phyloP scores from a whole-genome alignment of 2,113 vertebrate genomes.

The Ceyx margarethae region DNA sequence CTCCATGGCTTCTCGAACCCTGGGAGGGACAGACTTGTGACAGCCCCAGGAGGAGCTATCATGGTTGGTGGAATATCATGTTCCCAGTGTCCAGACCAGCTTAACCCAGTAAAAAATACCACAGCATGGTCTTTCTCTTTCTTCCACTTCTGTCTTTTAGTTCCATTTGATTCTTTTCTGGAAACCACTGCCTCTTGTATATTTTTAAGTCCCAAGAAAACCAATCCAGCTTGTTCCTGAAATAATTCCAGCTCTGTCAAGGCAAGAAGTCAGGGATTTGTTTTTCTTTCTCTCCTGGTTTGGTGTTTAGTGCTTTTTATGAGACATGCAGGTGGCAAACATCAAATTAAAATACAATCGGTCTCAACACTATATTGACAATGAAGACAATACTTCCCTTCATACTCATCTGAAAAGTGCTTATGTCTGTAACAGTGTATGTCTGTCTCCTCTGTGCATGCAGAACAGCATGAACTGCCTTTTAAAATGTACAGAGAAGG shows the following conservation, averaged over 20 bases:
- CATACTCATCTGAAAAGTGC: not conserved
- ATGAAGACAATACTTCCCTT: not conserved
- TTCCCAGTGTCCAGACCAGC: not conserved
- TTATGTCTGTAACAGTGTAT: not conserved
- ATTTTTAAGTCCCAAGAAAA: constrained; percentile 45
- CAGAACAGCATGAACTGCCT: not conserved
- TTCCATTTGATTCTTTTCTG: not conserved
- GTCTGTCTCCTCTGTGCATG: not conserved
- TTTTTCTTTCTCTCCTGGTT: constrained; percentile 48
- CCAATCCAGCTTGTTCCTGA: constrained; percentile 26
- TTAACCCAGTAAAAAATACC: not conserved
- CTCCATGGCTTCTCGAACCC: not conserved
- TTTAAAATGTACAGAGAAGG: not conserved
- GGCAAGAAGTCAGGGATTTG: constrained; percentile 35
- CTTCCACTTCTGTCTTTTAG: not conserved
- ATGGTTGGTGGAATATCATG: rapidly evolving
- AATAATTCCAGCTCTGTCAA: constrained; percentile 40
- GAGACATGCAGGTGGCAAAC: constrained; percentile 20
- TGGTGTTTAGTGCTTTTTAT: constrained; percentile 38
- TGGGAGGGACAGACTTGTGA: not conserved
- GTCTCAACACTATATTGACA: not conserved
- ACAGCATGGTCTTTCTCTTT: not conserved
- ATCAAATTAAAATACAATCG: constrained; percentile 55
- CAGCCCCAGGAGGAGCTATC: not conserved
- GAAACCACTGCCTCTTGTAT: not conserved